Evolutionary conservation across 1,140 invertebrate genomes (phyloP).

Genomic region (Aphis craccivora): DNA sequence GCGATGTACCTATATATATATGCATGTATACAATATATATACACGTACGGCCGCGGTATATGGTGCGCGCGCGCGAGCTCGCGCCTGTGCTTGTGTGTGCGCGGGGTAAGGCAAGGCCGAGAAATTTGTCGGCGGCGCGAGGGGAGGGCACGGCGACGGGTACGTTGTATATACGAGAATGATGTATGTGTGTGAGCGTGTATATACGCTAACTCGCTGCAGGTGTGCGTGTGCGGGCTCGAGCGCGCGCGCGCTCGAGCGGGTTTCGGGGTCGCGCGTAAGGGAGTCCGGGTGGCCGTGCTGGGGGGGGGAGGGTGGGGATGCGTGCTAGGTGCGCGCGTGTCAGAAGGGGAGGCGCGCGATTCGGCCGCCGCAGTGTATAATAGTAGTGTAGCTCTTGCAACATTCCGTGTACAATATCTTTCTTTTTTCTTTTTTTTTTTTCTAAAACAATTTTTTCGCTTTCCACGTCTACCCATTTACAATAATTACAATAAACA

Average conservation of each 20-base stretch:
- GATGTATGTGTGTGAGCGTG: neutral
- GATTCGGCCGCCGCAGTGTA: constrained; percentile 52
- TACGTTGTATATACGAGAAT: neutral
- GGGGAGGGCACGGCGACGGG: neutral
- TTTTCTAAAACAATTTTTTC: constrained; percentile 56
- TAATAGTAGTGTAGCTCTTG: constrained; percentile 57
- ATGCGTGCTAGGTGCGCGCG: constrained; percentile 51
- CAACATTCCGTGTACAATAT: constrained; percentile 54
- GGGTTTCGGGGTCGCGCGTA: neutral
- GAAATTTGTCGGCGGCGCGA: neutral
- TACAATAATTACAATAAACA: neutral
- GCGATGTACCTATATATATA: neutral
- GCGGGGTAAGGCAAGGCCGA: neutral
- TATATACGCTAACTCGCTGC: neutral
- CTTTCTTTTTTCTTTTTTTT: constrained; percentile 50
- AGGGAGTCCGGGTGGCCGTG: neutral
- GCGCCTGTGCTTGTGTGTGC: neutral
- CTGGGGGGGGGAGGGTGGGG: neutral
- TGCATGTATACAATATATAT: no score
- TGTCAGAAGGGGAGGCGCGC: constrained; percentile 54
- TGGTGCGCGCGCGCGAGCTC: neutral
- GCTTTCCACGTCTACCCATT: constrained; percentile 41
- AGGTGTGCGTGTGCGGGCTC: neutral
- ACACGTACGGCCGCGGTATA: neutral
- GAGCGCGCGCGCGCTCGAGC: neutral